phyloP scores from a whole-genome alignment of 2,113 vertebrate genomes.

The Loxodonta africana region DNA sequence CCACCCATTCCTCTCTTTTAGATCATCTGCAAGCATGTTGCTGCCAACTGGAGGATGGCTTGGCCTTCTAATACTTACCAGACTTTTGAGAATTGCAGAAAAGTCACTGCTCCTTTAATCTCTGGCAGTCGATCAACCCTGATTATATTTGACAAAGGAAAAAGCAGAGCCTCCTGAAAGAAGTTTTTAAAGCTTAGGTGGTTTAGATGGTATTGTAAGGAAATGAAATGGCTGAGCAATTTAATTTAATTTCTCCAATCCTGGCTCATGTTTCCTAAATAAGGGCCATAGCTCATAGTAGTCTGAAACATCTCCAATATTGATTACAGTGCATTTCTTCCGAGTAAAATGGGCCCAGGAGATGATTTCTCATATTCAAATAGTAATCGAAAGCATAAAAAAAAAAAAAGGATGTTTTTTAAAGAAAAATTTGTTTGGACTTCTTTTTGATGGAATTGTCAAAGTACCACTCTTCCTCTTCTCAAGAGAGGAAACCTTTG shows the following conservation, averaged over 20 bases:
- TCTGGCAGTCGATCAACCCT: constrained; percentile 75
- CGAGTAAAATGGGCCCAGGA: constrained; percentile 48
- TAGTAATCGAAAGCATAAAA: constrained; percentile 47
- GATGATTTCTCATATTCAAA: constrained; percentile 65
- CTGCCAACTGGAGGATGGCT: background rate
- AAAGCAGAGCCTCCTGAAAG: constrained; percentile 56
- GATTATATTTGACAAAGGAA: constrained; percentile 76
- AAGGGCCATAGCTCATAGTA: constrained; percentile 70
- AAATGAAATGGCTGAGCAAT: constrained; percentile 80
- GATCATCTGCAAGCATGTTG: background rate
- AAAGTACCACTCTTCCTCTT: background rate
- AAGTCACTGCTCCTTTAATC: constrained; percentile 68
- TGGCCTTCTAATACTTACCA: background rate
- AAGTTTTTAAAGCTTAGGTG: constrained; percentile 75
- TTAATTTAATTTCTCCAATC: constrained; percentile 83
- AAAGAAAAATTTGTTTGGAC: background rate
- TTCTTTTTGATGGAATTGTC: constrained; percentile 29
- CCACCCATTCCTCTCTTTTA: background rate
- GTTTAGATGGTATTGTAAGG: constrained; percentile 76
- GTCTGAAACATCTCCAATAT: constrained; percentile 73
- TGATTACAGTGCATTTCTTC: constrained; percentile 74
- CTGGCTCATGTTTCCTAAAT: constrained; percentile 81
- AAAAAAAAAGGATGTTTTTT: background rate
- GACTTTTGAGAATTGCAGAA: constrained; percentile 18
- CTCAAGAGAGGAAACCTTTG: too few relatives aligned